phyloP scores from a whole-genome alignment of 2,113 vertebrate species.

The Daphoenositta chrysoptera region DNA sequence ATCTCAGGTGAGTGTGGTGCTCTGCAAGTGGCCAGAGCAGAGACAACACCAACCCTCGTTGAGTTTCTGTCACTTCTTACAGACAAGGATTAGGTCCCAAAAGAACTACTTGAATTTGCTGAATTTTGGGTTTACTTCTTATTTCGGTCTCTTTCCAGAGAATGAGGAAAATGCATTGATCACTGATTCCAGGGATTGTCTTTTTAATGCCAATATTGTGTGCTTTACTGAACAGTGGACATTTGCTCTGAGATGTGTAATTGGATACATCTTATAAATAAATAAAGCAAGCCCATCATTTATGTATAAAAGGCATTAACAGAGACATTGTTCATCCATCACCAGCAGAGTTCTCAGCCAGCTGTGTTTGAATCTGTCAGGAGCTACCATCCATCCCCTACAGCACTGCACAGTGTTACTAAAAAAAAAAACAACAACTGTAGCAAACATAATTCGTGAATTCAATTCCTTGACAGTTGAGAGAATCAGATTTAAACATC shows the following conservation, averaged over 20 bases:
- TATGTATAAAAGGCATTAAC: conserved; percentile 54
- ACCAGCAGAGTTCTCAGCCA: conserved; percentile 27
- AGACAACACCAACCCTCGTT: not conserved
- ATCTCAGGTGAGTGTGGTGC: not conserved
- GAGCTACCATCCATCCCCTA: conserved; percentile 22
- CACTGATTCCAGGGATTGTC: not conserved
- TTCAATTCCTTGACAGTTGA: conserved; percentile 14
- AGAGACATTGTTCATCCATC: conserved; percentile 51
- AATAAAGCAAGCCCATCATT: conserved; percentile 48
- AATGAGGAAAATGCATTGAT: not conserved
- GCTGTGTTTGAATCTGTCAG: conserved; percentile 29
- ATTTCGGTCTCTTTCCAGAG: not conserved
- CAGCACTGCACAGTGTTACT: not conserved
- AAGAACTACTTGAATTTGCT: not conserved
- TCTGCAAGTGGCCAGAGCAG: not conserved
- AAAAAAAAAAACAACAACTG: not conserved
- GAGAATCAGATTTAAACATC: conserved; percentile 22
- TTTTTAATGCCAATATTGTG: conserved; percentile 1
- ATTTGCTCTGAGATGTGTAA: conserved; percentile 25
- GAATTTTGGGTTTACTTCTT: not conserved
- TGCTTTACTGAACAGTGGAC: not conserved
- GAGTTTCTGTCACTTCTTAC: not conserved
- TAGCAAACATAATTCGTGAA: conserved; percentile 20
- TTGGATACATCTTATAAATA: conserved; percentile 54
- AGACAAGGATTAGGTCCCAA: not conserved